These are phyloP conservation scores for Nycteola revayana DNA, from an alignment of 2,888 invertebrate species.

Conservation along the genomic window DNA sequence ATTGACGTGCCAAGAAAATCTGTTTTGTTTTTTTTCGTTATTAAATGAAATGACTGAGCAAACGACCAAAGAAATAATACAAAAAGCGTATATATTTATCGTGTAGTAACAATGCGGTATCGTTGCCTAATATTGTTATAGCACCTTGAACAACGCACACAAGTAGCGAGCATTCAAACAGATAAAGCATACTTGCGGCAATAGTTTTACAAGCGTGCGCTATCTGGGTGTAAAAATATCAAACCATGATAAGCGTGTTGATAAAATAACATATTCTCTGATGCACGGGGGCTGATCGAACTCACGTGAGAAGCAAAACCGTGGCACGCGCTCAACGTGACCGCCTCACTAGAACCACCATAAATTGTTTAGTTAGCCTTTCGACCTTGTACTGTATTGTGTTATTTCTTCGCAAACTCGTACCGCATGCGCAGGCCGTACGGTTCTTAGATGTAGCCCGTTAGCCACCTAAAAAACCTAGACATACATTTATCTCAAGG, in stretches of 20 bases:
- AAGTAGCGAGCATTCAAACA: conserved; percentile 1
- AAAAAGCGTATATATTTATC: no score
- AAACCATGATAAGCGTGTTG: conserved; percentile 34
- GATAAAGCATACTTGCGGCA: conserved; percentile 10
- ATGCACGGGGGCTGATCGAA: conserved; percentile 21
- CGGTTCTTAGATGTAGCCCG: neutral
- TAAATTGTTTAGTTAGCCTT: conserved; percentile 42
- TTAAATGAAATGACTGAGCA: no score
- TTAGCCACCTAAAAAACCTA: conserved; percentile 14
- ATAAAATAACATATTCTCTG: conserved; percentile 26
- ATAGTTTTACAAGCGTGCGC: conserved; percentile 26
- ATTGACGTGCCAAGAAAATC: no score
- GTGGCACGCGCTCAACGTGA: conserved; percentile 55
- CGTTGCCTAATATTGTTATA: no score
- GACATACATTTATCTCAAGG: conserved; percentile 46
- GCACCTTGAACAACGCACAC: no score
- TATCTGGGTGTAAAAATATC: conserved; percentile 41
- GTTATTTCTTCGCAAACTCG: conserved; percentile 17
- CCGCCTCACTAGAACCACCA: conserved; percentile 31
- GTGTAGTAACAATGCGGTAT: no score
- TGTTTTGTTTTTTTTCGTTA: no score
- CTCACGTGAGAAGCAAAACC: conserved; percentile 52
- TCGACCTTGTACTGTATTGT: conserved; percentile 41
- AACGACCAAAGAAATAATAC: no score
- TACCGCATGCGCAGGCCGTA: conserved; percentile 13